Percentiles rank a stretch among this genome's conserved stretches.
These are phyloP conservation scores for Euleptes europaea DNA, from an alignment of 2,113 vertebrate species.

Conservation along the genomic window DNA sequence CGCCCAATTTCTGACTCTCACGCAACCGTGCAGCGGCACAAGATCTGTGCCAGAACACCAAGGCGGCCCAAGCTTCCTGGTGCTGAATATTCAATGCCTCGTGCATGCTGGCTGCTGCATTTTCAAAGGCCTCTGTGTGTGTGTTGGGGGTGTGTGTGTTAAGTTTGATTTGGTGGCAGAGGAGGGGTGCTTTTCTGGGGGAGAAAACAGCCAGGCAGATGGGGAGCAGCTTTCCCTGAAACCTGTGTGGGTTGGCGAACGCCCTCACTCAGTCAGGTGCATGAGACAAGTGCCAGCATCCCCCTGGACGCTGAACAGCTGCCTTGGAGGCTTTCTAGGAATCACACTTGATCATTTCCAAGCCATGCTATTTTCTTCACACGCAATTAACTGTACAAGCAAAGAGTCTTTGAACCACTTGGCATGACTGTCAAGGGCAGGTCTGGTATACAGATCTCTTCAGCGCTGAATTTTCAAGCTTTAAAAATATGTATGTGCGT, in stretches of 20 bases:
- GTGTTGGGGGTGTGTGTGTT: no score
- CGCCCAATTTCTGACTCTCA: neutral
- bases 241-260: neutral
- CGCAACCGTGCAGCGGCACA: neutral
- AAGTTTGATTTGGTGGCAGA: neutral
- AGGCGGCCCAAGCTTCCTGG: no score
- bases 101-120: neutral
- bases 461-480: no score
- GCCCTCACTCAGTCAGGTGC: fast-evolving
- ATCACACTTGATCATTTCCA: neutral
- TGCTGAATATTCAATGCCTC: no score
- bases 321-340: conserved; percentile 12
- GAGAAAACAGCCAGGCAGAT: fast-evolving
- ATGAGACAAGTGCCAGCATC: neutral
- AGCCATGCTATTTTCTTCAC: neutral
- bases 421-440: neutral
- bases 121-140: neutral
- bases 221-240: neutral
- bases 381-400: neutral
- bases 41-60: neutral
- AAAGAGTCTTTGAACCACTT: neutral
- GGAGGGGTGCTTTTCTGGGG: neutral
- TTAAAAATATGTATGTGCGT: no score
- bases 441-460: neutral
- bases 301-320: neutral